phyloP scores from a whole-genome alignment of 2,113 vertebrate species.

The Artemisiospiza belli region DNA sequence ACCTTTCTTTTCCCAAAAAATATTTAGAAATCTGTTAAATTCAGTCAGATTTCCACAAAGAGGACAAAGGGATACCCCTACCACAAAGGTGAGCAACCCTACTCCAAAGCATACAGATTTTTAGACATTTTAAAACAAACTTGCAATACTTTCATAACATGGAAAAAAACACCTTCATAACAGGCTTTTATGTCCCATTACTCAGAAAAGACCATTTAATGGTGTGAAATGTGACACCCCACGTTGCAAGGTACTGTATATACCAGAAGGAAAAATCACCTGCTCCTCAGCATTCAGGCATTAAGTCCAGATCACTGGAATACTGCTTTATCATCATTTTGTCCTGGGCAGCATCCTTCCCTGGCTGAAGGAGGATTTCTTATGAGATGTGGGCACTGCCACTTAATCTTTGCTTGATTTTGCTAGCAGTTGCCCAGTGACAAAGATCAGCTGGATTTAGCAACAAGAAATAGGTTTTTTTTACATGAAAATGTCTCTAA shows the following conservation, averaged over 20 bases:
- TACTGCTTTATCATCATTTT: not conserved
- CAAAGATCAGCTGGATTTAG: conserved; percentile 9
- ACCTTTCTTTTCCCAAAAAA: accelerated
- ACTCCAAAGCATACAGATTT: not conserved
- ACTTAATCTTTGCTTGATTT: not conserved
- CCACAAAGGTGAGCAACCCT: not conserved
- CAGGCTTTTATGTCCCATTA: not conserved
- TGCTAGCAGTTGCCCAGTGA: not conserved
- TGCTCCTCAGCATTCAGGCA: not conserved
- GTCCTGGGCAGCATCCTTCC: not conserved
- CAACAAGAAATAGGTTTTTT: not conserved
- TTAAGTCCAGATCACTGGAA: not conserved
- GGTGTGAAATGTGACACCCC: not conserved
- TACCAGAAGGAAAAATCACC: not conserved
- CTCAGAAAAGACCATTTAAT: not conserved
- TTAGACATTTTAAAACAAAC: not conserved
- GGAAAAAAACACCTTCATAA: not conserved
- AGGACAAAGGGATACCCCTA: not conserved
- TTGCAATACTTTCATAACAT: not conserved
- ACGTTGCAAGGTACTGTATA: not conserved
- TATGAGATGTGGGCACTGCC: not conserved
- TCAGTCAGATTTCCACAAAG: not conserved
- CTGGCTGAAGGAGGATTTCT: not conserved
- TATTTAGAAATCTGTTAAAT: not conserved
- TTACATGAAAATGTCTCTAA: not conserved